Conservation (phyloP, 2,113 vertebrate species). For the Halcyon malimbica region DNA sequence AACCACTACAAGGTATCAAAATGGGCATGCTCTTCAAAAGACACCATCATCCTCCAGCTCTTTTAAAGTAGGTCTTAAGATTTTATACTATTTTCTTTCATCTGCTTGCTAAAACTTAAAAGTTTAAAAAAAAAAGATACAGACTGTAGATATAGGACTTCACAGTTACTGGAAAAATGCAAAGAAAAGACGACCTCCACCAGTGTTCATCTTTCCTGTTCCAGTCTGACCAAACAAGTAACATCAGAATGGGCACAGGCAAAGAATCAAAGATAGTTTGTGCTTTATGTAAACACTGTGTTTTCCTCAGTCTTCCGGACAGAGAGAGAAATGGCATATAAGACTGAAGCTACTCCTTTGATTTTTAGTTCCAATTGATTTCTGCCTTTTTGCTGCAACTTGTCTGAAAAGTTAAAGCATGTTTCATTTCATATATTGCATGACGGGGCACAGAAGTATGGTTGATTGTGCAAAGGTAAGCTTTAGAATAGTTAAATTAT, state of each 20-base stretch:
- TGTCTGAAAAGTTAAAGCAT: neutral
- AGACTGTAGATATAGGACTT: neutral
- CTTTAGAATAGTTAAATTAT: neutral
- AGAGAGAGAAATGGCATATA: neutral
- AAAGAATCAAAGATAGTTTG: neutral
- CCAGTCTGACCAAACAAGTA: neutral
- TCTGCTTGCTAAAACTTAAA: neutral
- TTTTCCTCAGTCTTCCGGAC: neutral
- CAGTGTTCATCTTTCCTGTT: neutral
- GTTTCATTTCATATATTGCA: neutral
- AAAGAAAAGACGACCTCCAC: neutral
- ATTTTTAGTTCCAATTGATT: neutral
- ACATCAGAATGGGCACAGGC: neutral
- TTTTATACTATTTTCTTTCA: neutral
- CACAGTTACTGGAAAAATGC: neutral
- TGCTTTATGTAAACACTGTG: neutral
- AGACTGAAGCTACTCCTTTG: neutral
- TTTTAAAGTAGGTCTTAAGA: neutral
- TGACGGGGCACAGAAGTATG: neutral
- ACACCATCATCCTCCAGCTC: conserved; percentile 58
- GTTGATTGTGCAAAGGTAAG: neutral
- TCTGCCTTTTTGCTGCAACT: conserved; percentile 7
- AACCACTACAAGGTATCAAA: conserved; percentile 69
- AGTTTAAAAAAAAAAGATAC: neutral
- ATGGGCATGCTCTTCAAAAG: conserved; percentile 68